Evolutionary conservation across 1,140 invertebrate genomes (phyloP), one percentile per base, ranked within the genome.

Genomic region (Drosophila bipectinata): DNA sequence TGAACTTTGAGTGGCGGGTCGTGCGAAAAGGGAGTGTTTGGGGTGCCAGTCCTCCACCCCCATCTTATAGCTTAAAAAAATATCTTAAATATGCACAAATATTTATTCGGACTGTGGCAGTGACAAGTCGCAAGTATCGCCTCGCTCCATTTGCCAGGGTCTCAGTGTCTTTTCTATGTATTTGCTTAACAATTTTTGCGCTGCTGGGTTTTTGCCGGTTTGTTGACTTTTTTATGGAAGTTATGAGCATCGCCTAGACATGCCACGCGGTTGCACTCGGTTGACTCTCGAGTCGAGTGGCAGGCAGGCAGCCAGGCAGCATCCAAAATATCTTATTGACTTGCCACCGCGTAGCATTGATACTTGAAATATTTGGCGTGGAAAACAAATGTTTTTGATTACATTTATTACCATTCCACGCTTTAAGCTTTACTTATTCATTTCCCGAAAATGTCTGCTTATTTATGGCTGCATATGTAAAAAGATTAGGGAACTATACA

Each of bases 71-170:
- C 21, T 21, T 21, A 32, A 30, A 41, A 62, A 71, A 44, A 44
- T 44, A 44, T 56, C 76, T 78, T 87, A 87, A 85, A 87, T 85
- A 87, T 87, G 82, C 82, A 85, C 82, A 87, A 85, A 88, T 85
- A 85, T 85, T 87, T 85, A 85, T 85, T 87, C 62, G 82, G 58
- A 62, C 64, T 32, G 32, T 32, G 79, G 44, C 80, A 84, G 80
- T 83, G 39, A 41, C 39, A 41, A 79, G 76, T 84, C 80, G 62
- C 80, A 83, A 79, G 59, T 77, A 73, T 77, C 75, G 66, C 48
- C 57, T 60, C 68, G 63, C 72, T 61, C 63, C 62, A 76, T 68
- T 76, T 76, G 62, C 62, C 53, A 37, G 49, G 39, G 39, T 28
- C 54, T 48, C 55, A 14, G 30, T 28, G 51, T 78, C 78, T 69